A percentile compares a stretch with the other conserved stretches of the same genome.
These are phyloP conservation scores for Mantis religiosa DNA, from an alignment of 2,888 invertebrate genomes.

Conservation along the genomic window DNA sequence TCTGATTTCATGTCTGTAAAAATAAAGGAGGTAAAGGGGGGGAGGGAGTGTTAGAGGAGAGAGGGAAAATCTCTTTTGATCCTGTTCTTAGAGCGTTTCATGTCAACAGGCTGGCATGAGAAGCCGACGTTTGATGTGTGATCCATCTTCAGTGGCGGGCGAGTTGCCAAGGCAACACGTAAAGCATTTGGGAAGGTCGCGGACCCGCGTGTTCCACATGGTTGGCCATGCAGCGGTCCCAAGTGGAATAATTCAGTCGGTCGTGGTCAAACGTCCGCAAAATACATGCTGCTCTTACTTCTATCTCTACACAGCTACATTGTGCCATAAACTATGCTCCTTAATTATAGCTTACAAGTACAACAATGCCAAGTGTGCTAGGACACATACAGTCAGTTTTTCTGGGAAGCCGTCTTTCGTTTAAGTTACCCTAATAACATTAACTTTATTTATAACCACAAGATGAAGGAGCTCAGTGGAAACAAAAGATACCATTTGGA, in stretches of 20 bases:
- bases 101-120: constrained; percentile 25
- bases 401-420: too few species aligned
- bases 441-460: too few species aligned
- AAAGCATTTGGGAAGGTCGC: background rate
- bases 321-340: too few species aligned
- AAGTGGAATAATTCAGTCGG: background rate
- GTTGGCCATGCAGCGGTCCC: background rate
- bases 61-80: constrained; percentile 29
- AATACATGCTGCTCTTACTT: too few species aligned
- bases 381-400: too few species aligned
- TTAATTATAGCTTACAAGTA: too few species aligned
- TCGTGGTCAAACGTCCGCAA: background rate
- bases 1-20: constrained; percentile 30
- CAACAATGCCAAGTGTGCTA: too few species aligned
- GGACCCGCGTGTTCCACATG: background rate
- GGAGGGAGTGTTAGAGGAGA: background rate
- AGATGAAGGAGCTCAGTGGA: too few species aligned
- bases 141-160: background rate
- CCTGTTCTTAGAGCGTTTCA: constrained; percentile 29
- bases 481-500: too few species aligned
- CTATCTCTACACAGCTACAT: too few species aligned
- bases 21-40: background rate
- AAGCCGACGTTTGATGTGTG: constrained; percentile 21
- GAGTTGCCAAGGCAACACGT: background rate
- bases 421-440: too few species aligned